A percentile compares a stretch with the other conserved stretches of the same genome.
These are phyloP conservation scores for Myathropa florea DNA, from an alignment of 2,888 invertebrate genomes.

Conservation along the genomic window DNA sequence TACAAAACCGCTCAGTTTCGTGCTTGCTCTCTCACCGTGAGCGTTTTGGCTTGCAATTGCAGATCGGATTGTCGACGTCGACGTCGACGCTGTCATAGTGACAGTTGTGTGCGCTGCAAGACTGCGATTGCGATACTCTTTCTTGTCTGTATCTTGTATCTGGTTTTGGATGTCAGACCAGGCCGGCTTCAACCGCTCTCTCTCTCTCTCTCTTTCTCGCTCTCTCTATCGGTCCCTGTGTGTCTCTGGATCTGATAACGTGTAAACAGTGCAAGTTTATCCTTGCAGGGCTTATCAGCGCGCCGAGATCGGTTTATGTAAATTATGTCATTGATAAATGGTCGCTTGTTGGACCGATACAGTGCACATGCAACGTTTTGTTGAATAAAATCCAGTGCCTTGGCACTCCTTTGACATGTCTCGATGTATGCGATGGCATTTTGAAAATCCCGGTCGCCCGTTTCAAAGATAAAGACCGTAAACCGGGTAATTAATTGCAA, in stretches of 20 bases:
- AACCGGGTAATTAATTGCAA: conserved; percentile 32
- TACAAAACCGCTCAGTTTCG: conserved; percentile 38
- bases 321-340: conserved; percentile 69
- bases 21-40: conserved; percentile 8
- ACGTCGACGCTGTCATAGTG: conserved; percentile 2
- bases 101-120: conserved; percentile 19
- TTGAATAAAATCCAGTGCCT: conserved; percentile 12
- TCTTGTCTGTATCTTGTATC: background rate
- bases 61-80: conserved; percentile 39
- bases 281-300: conserved; percentile 55
- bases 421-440: conserved; percentile 8
- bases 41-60: conserved; percentile 1
- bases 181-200: too few relatives aligned
- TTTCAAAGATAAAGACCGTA: conserved; percentile 31
- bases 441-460: conserved; percentile 16
- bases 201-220: background rate
- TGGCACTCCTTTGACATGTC: conserved; percentile 32
- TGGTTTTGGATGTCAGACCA: conserved; percentile 14
- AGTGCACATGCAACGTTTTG: conserved; percentile 35
- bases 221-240: background rate
- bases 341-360: conserved; percentile 17
- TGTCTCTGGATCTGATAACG: conserved; percentile 33
- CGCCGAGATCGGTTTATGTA: conserved; percentile 60
- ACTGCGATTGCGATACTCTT: background rate
- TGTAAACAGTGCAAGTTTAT: conserved; percentile 38